Base-by-base conservation (phyloP, 2,888 invertebrate genomes). In the Hydrotaea diabolus region DNA sequence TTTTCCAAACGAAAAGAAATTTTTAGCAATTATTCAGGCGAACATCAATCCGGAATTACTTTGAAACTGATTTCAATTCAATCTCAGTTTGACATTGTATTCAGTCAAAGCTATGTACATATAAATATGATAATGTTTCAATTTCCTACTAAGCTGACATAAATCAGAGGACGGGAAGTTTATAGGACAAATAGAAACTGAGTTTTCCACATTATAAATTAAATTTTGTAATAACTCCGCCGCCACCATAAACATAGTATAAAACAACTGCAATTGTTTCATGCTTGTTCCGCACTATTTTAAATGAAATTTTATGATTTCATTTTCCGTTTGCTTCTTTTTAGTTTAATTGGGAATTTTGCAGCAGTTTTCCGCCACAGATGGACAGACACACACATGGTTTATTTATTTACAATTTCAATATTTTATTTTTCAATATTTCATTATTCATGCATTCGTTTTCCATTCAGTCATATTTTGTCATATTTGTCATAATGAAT, bases 401-500 rank as follows among this genome's bases (percentile, higher is more conserved):
- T 55, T 55, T 55, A 55, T 55, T n/a, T 17, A 55, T 55, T 55
- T 55, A 19, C 53, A 55, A n/a, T 55, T 55, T 55, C 19, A n/a
- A 55, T 55, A 55, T 55, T 55, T 55, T 55, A 17, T 55, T 19
- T 15, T 55, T 7, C 53, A 64, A 49, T 76, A 76, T 69, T 57
- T 59, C 11, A 71, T 71, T 71, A 71, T 71, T 77, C 26, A 77
- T 55, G 2, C 19, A 55, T 55, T 8, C 31, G 7, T 7, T 4
- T 31, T 31, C 4, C 53, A 17, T 55, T 55, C 53, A 55, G 43
- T 77, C 39, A 26, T 31, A 69, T 15, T 59, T 71, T 77, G 36
- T 55, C 46, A 71, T 57, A 69, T 59, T 77, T 71, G 57, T 71
- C 69, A 57, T 69, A 36, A 4, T 31, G 53, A 15, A 55, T 17